Percentiles rank a stretch among this genome's conserved stretches.
Conservation (phyloP, 2,888 invertebrate species). For the Watsonalla binaria region DNA sequence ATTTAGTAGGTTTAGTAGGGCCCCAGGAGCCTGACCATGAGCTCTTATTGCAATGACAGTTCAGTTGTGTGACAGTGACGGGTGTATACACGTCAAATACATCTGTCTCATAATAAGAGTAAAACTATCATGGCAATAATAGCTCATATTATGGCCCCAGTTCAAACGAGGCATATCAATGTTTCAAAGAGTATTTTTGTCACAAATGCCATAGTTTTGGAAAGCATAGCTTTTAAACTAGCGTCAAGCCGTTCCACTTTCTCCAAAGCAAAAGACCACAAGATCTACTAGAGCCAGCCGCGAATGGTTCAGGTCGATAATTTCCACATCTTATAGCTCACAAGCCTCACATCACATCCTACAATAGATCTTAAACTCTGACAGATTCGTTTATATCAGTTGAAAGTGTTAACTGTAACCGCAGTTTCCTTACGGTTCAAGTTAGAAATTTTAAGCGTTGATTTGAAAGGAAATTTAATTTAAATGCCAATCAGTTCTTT, state of each 20-base stretch:
- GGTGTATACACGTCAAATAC: too few species aligned
- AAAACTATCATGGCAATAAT: too few species aligned
- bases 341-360: conserved; percentile 11
- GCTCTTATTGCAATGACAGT: too few species aligned
- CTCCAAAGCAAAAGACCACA: conserved; percentile 1
- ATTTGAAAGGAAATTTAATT: background rate
- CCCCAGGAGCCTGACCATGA: too few species aligned
- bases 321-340: conserved; percentile 7
- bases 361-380: conserved; percentile 23
- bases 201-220: background rate
- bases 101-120: too few species aligned
- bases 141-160: too few species aligned
- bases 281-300: background rate
- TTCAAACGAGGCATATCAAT: too few species aligned
- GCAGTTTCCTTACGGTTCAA: background rate
- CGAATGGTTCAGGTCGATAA: background rate
- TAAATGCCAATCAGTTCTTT: too few species aligned
- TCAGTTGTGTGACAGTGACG: too few species aligned
- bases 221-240: background rate
- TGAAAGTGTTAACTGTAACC: conserved; percentile 17
- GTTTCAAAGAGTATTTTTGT: too few species aligned
- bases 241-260: background rate
- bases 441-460: background rate
- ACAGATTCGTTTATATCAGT: conserved; percentile 28
- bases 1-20: background rate